A percentile compares a stretch with the other conserved stretches of the same genome.
These are phyloP conservation scores for Gymnocephalus cernua DNA, from an alignment of 2,113 vertebrate genomes.

Conservation along the genomic window DNA sequence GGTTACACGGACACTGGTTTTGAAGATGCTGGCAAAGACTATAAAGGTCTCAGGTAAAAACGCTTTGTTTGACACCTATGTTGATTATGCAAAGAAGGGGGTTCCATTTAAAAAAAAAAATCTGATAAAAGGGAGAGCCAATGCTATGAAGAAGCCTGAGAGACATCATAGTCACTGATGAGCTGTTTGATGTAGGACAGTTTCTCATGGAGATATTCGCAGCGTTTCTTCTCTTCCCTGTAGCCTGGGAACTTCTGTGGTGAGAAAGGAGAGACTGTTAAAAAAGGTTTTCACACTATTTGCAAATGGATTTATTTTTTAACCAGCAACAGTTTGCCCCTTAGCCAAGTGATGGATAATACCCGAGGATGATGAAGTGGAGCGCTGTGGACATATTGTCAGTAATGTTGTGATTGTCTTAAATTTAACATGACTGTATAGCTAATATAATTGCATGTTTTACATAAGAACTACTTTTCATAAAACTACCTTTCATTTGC, in stretches of 20 bases:
- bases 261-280: background rate
- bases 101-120: conserved; percentile 5
- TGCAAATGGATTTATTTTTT: background rate
- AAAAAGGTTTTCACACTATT: background rate
- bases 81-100: background rate
- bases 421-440: background rate
- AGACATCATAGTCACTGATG: conserved; percentile 86
- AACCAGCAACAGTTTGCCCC: background rate
- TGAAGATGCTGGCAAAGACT: background rate
- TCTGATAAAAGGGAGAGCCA: background rate
- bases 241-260: conserved; percentile 87
- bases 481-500: background rate
- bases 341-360: background rate
- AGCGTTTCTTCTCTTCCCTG: conserved; percentile 88
- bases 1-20: conserved; percentile 27
- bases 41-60: conserved; percentile 21
- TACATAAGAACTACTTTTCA: background rate
- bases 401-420: background rate
- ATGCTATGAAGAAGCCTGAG: conserved; percentile 68
- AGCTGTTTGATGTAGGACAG: conserved; percentile 89
- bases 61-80: conserved; percentile 1
- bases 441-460: background rate
- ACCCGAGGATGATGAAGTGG: background rate
- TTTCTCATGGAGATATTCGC: conserved; percentile 90
- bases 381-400: too few species aligned